Evolutionary conservation across 2,888 invertebrate genomes (phyloP), one percentile per base, ranked within the genome.

Genomic region (Pseudeuparius sepicola): DNA sequence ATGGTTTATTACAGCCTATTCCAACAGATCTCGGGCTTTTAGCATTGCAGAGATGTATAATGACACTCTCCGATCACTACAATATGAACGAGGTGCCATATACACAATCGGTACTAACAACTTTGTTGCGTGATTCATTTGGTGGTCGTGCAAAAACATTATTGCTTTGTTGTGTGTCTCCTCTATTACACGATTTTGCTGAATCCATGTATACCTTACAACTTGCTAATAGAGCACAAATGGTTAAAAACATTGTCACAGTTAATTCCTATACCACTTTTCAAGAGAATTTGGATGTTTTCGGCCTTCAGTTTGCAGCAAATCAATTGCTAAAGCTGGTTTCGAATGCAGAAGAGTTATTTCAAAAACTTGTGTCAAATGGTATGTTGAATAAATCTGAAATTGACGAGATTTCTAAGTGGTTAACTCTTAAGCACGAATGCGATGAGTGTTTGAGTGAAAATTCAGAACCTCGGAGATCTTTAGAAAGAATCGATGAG

Each of bases 341-440:
- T 4, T 72, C 80, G 3, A 86, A 86, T 66, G 87, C 87, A 2
- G 87, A 87, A 56, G 81, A 82, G 13, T 61, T 88, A n/a, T 83
- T 83, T 60, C 75, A 79, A 60, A 81, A 73, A 59, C 68, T 87
- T 25, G 67, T 84, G 30, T 69, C 73, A 10, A 78, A 74, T 24
- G 78, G 78, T 50, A 68, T 73, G n/a, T 56, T 87, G 35, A 71
- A 76, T 7, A 78, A 79, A 34, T 64, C 71, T 39, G 83, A 85
- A 54, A 71, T 78, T 44, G 81, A 80, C 51, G 83, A 83, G 61
- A 76, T 79, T 27, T 73, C 82, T 53, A 80, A 84, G 47, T 88
- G 88, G 88, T 63, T 88, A 11, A 84, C 81, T 50, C 64, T 86
- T 41, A 87, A 87, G 54, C 85, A 86, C 47, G 88, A 88, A 60